Conservation (phyloP, 2,113 vertebrate genomes). For the Microcebus griseorufus region DNA sequence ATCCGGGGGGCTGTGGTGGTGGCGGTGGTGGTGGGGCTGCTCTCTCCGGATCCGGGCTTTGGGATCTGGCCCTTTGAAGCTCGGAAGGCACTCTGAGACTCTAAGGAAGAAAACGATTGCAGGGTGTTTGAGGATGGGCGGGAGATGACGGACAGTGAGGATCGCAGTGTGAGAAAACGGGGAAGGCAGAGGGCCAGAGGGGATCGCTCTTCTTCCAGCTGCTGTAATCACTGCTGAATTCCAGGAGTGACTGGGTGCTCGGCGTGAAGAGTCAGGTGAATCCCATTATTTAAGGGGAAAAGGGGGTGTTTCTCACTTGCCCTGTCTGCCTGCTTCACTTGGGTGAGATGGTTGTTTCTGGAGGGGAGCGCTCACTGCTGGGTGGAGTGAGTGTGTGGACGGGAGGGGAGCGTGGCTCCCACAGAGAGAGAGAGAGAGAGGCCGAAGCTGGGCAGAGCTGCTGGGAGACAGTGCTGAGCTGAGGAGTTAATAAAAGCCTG, state of each 20-base stretch:
- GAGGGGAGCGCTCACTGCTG: neutral
- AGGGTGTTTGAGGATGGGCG: neutral
- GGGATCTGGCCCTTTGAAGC: neutral
- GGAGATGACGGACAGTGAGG: neutral
- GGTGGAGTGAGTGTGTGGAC: neutral
- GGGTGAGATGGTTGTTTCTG: neutral
- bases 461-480: neutral
- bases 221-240: neutral
- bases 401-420: neutral
- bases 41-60: neutral
- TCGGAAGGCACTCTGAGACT: neutral
- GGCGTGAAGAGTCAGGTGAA: neutral
- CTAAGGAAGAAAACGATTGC: neutral
- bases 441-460: neutral
- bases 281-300: constrained; percentile 9
- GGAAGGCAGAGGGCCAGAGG: neutral
- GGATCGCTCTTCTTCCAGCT: neutral
- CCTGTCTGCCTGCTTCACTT: neutral
- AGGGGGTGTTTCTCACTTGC: neutral
- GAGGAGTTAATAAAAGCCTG: neutral
- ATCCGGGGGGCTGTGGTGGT: no score
- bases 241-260: neutral
- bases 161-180: neutral
- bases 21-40: neutral
- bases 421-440: neutral